Evolutionary conservation across 2,797 vertebrate species (phyloP).

Genomic region (Discoglossus pictus): DNA sequence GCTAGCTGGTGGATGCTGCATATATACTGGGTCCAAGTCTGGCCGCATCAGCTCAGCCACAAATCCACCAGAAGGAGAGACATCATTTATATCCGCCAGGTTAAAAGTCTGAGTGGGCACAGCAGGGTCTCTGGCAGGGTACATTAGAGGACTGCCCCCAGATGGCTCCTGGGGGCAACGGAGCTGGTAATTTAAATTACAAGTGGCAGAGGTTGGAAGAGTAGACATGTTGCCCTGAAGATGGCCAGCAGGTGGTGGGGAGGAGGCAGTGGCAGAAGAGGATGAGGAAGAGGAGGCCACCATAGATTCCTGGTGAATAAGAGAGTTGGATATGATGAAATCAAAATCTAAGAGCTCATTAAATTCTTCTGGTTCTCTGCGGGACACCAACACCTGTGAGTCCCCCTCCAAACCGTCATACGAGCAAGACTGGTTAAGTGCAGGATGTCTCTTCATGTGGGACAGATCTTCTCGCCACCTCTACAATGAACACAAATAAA

Average conservation of each 20-base stretch:
- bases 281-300: constrained; percentile 69
- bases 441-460: constrained; percentile 80
- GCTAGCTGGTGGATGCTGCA: constrained; percentile 73
- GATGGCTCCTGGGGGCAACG: constrained; percentile 71
- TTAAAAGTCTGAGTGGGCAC: constrained; percentile 66
- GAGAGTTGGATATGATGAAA: constrained; percentile 94
- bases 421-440: constrained; percentile 70
- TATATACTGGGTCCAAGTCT: constrained; percentile 91
- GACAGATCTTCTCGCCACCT: constrained; percentile 93
- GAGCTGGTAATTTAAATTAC: constrained; percentile 77
- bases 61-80: constrained; percentile 92
- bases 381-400: constrained; percentile 72
- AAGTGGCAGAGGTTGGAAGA: constrained; percentile 69
- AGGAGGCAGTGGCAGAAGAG: constrained; percentile 72
- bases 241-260: constrained; percentile 73
- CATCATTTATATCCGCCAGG: constrained; percentile 89
- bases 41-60: constrained; percentile 95
- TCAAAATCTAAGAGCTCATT: constrained; percentile 91
- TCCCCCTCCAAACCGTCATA: constrained; percentile 68
- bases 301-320: constrained; percentile 81
- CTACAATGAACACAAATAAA: constrained; percentile 62
- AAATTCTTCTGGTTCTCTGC: constrained; percentile 86
- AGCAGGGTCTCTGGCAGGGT: constrained; percentile 57
- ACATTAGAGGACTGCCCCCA: constrained; percentile 63
- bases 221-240: constrained; percentile 67